Evolutionary conservation across 2,797 vertebrate genomes (phyloP), one percentile per base, ranked within the genome.

Genomic region (Poecilia gillii): DNA sequence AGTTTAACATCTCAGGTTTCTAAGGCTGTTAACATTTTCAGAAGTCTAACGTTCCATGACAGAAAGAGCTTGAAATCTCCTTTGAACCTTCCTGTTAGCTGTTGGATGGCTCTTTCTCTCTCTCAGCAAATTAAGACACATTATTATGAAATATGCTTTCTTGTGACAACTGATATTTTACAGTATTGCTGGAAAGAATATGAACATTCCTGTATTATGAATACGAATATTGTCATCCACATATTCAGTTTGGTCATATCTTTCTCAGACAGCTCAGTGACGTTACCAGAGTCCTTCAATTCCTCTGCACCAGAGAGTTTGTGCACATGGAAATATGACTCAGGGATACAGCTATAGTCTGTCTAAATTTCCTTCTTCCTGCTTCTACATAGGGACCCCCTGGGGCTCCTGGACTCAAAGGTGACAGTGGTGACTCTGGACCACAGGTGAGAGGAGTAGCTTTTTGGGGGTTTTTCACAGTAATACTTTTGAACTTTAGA

Each of bases 401-500:
- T 83, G 98, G 98, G 85, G 47, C 96, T 79, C 0, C 97, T 64
- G 98, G 98, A 83, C 96, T 96, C 87, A 99, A 99, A 95, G 98
- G 98, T 83, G 98, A 99, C 77, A 45, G 94, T 64, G 98, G 98
- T 33, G 98, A 99, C n/a, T 77, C 95, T 64, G 98, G 98, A 82
- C 97, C 97, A 62, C 97, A 97, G 96, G 98, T 99, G 92, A 91
- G 72, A 81, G 13, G 13, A 36, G 6, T 31, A 20, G 23, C 47
- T 47, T 20, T 33, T 47, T 49, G 1, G 57, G 66, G n/a, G 14
- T 59, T 41, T 71, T 7, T 59, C 66, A 11, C 23, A 43, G 8
- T 71, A 8, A 71, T 46, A 13, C 41, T 46, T 74, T 31, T 45
- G 28, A 33, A 16, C 64, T 64, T 36, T 11, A 47, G 2, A 39